Conservation (phyloP, 2,888 invertebrate species). For the Hydropsyche betteni region DNA sequence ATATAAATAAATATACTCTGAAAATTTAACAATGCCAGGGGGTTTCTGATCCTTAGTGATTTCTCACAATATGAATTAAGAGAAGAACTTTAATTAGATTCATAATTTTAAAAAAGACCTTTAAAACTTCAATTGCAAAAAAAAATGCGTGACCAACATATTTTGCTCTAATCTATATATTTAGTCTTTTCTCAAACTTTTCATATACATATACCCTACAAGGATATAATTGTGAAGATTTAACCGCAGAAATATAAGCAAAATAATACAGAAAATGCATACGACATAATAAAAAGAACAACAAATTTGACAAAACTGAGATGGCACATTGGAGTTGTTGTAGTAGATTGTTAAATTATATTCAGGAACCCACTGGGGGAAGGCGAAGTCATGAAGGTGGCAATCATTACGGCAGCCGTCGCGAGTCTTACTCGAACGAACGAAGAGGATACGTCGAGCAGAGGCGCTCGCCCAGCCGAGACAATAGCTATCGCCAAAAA, state of each 20-base stretch:
- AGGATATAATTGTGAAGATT: constrained; percentile 2
- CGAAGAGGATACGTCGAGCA: constrained; percentile 66
- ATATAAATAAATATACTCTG: constrained; percentile 8
- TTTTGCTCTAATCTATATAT: constrained; percentile 10
- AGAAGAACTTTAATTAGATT: constrained; percentile 15
- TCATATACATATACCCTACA: background rate
- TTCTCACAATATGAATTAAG: background rate
- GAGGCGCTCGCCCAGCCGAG: constrained; percentile 65
- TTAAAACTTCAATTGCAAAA: background rate
- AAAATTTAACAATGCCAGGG: background rate
- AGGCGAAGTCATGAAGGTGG: constrained; percentile 69
- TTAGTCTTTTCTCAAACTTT: constrained; percentile 4
- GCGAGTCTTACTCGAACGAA: constrained; percentile 66
- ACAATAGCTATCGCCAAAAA: constrained; percentile 58
- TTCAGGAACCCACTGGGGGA: constrained; percentile 67
- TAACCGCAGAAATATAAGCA: background rate
- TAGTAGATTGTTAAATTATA: constrained; percentile 58
- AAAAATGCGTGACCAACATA: background rate
- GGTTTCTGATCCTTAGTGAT: constrained; percentile 6
- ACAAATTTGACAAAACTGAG: too few species aligned
- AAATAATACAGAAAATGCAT: background rate
- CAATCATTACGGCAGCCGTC: constrained; percentile 67
- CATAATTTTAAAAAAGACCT: background rate
- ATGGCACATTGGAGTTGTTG: constrained; percentile 32
- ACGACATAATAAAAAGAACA: background rate